These are phyloP conservation scores for Thalassophryne amazonica DNA, from an alignment of 2,797 vertebrate genomes.

Conservation along the genomic window DNA sequence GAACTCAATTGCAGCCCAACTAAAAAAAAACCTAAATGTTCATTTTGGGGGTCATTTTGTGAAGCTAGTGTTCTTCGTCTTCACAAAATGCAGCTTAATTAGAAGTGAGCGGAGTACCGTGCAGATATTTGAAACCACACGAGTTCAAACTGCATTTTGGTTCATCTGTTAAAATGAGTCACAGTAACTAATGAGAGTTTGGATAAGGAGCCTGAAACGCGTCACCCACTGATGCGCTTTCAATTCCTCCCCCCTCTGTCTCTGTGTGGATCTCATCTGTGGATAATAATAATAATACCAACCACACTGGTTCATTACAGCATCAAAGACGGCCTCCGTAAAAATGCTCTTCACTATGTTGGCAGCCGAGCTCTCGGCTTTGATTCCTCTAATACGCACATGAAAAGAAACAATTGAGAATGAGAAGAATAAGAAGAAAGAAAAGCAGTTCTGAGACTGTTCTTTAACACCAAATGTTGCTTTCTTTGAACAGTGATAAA, in stretches of 20 bases:
- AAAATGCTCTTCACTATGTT: conserved; percentile 50
- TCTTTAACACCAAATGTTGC: too few relatives aligned
- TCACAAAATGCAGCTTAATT: neutral
- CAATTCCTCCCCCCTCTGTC: conserved; percentile 7
- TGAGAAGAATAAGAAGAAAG: conserved; percentile 37
- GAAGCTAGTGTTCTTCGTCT: neutral
- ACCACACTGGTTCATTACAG: conserved; percentile 56
- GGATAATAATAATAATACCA: conserved; percentile 58
- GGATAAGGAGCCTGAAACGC: conserved; percentile 22
- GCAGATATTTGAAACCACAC: neutral
- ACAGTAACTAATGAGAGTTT: conserved; percentile 21
- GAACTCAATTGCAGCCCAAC: too few relatives aligned
- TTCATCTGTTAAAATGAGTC: conserved; percentile 14
- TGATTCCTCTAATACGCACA: conserved; percentile 40
- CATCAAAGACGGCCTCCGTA: conserved; percentile 58
- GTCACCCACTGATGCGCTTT: conserved; percentile 42
- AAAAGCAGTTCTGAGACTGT: conserved; percentile 19
- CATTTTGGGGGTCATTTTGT: neutral
- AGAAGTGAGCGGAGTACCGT: neutral
- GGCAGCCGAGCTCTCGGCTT: conserved; percentile 41
- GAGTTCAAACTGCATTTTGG: conserved; percentile 10
- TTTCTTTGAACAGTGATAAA: conserved; percentile 27
- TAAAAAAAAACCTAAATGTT: neutral
- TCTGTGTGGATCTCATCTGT: too few relatives aligned
- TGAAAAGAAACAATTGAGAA: conserved; percentile 39